Base-by-base conservation (phyloP, 1,140 invertebrate species). In the Aphidius ervi region DNA sequence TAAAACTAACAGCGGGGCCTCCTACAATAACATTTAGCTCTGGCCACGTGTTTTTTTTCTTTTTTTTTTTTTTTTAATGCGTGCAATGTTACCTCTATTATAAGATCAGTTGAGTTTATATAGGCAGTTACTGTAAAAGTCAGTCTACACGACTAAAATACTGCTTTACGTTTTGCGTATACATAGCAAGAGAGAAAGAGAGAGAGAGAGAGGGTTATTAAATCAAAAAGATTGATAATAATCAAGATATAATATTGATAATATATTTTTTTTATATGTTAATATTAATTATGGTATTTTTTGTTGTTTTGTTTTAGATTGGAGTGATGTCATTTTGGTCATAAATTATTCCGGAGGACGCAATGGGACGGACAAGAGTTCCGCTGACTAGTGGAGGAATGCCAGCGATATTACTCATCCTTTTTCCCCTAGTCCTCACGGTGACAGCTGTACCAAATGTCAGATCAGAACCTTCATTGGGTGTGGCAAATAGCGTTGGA, bases 21-120 rank as follows among this genome's bases (percentile, higher is more conserved):
- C 66, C 70, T 76, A 74, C 73, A 74, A 76, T 77, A 76, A 78
- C 73, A 76, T 78, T 76, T 75, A 66, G 65, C 68, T 65, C 62
- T 65, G 69, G 71, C 72, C 74, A 76, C 73, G 74, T 75, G 72
- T 72, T 70, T 70, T 64, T 31, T 31, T 31, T 31, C 65, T 46
- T 52, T 20, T 16, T 31, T 39, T 10, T 10, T 39, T 6, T 48
- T 23, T 55, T 9, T 23, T 20, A 16, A 31, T 10, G 31, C 58
- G 37, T 53, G 40, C 37, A 49, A 46, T 37, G 20, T 16, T 23
- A 16, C 20, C 57, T 55, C 71, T 74, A 74, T 73, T 73, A 73
- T 73, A 74, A 73, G 70, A 74, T 67, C 65, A 63, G 23, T 50
- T 56, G 63, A 67, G 65, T 68, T 63, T 46, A 55, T 50, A 53